A percentile compares a stretch with the other conserved stretches of the same genome.
Evolutionary conservation across 53 echinoderm and acorn worm genomes (phyloP).

Genomic region (Echinometra lucunter): DNA sequence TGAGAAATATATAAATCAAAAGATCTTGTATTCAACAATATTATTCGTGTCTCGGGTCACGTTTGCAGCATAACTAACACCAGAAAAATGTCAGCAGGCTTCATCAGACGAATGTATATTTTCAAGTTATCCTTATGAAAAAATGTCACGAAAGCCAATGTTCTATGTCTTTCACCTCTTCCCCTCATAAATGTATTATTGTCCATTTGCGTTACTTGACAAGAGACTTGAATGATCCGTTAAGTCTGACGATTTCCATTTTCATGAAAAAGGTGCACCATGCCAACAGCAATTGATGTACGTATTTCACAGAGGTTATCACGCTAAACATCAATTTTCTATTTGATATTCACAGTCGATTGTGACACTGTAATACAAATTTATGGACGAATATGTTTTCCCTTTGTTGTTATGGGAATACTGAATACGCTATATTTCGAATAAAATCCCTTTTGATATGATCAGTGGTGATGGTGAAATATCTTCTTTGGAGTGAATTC

Average conservation of each 20-base stretch:
- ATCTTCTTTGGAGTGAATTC: not conserved
- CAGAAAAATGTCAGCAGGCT: not conserved
- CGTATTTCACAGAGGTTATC: not conserved
- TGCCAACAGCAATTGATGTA: not conserved
- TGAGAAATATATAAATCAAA: not conserved
- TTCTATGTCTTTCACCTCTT: not conserved
- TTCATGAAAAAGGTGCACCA: not conserved
- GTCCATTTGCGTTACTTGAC: slow-evolving; percentile 17
- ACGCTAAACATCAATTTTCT: not conserved
- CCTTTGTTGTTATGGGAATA: not conserved
- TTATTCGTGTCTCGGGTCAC: not conserved
- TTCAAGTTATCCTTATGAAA: not conserved
- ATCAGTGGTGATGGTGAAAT: not conserved
- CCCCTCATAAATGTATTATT: not conserved
- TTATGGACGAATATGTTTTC: not conserved
- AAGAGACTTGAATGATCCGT: not conserved
- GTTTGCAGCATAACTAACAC: not conserved
- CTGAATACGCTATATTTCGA: not conserved
- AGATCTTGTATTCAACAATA: not conserved
- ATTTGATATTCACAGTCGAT: not conserved
- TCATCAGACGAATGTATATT: not conserved
- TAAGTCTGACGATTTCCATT: not conserved
- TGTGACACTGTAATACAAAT: not conserved
- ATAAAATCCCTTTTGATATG: not conserved
- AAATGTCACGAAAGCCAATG: not conserved